Percentiles rank a stretch among this genome's conserved stretches.
These are phyloP conservation scores for Cyrtonyx montezumae DNA, from an alignment of 2,113 vertebrate species.

Conservation along the genomic window DNA sequence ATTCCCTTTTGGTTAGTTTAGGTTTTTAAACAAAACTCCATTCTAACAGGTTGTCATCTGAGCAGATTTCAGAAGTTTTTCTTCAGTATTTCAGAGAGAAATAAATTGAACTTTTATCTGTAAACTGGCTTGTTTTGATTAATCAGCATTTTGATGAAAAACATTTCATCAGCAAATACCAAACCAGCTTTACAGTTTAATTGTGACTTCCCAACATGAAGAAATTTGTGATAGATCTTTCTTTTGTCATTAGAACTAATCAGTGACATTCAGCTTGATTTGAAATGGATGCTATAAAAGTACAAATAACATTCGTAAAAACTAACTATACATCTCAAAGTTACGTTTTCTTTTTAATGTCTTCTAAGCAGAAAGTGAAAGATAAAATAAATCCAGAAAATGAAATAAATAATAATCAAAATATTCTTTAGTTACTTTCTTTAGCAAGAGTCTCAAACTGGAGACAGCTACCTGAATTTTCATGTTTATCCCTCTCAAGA, in stretches of 20 bases:
- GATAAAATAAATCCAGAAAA: slow-evolving; percentile 41
- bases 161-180: slow-evolving; percentile 24
- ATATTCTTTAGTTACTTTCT: slow-evolving; percentile 31
- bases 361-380: slow-evolving; percentile 10
- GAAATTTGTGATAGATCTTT: slow-evolving; percentile 27
- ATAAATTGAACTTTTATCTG: slow-evolving; percentile 13
- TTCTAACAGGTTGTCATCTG: not conserved
- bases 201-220: slow-evolving; percentile 26
- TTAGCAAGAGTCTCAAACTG: slow-evolving; percentile 5
- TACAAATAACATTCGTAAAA: slow-evolving; percentile 16
- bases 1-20: not conserved
- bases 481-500: not conserved
- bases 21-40: not conserved
- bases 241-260: slow-evolving; percentile 42
- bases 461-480: slow-evolving; percentile 23
- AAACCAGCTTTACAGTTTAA: slow-evolving; percentile 43
- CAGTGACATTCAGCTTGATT: slow-evolving; percentile 32
- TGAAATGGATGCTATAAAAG: slow-evolving; percentile 47
- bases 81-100: not conserved
- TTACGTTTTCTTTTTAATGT: not conserved
- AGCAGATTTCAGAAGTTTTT: not conserved
- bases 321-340: slow-evolving; percentile 30
- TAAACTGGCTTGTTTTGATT: not conserved
- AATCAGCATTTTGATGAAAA: slow-evolving; percentile 36
- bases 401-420: not conserved